A percentile compares a stretch with the other conserved stretches of the same genome.
Evolutionary conservation across 2,113 vertebrate genomes (phyloP).

Genomic region (Microcebus tavaratra): DNA sequence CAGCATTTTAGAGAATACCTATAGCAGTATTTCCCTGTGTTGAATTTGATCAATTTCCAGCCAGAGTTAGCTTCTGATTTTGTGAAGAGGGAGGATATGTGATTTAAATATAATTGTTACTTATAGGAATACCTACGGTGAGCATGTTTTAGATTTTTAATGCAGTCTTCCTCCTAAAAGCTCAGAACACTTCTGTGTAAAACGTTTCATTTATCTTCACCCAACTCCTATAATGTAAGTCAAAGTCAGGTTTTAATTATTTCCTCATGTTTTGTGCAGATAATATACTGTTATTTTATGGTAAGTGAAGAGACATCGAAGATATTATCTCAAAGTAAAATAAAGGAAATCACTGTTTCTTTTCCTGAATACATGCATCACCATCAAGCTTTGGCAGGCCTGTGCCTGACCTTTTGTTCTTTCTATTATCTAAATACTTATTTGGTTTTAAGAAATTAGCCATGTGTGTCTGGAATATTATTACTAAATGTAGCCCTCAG

Average conservation of each 20-base stretch:
- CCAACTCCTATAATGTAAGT: slow-evolving; percentile 41
- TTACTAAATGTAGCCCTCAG: slow-evolving; percentile 51
- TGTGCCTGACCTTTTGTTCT: slow-evolving; percentile 70
- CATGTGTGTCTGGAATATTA: slow-evolving; percentile 53
- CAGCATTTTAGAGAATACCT: neutral
- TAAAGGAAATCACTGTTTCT: slow-evolving; percentile 62
- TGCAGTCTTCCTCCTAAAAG: neutral
- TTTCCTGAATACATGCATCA: slow-evolving; percentile 57
- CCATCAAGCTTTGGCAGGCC: slow-evolving; percentile 67
- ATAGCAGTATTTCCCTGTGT: neutral
- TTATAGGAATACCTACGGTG: neutral
- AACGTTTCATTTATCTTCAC: slow-evolving; percentile 57
- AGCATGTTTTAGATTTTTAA: slow-evolving; percentile 32
- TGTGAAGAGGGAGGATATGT: neutral
- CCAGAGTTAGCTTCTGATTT: slow-evolving; percentile 3
- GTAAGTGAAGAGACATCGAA: slow-evolving; percentile 55
- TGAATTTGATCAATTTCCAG: neutral
- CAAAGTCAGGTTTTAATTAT: slow-evolving; percentile 63
- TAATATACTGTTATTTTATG: slow-evolving; percentile 61
- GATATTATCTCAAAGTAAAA: slow-evolving; percentile 59
- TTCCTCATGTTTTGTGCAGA: slow-evolving; percentile 30
- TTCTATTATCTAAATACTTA: slow-evolving; percentile 72
- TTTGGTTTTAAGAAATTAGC: slow-evolving; percentile 55
- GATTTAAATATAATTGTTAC: neutral
- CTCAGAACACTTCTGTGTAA: neutral